These are phyloP conservation scores for Epirrita christyi DNA, from an alignment of 2,888 invertebrate species.

Conservation along the genomic window DNA sequence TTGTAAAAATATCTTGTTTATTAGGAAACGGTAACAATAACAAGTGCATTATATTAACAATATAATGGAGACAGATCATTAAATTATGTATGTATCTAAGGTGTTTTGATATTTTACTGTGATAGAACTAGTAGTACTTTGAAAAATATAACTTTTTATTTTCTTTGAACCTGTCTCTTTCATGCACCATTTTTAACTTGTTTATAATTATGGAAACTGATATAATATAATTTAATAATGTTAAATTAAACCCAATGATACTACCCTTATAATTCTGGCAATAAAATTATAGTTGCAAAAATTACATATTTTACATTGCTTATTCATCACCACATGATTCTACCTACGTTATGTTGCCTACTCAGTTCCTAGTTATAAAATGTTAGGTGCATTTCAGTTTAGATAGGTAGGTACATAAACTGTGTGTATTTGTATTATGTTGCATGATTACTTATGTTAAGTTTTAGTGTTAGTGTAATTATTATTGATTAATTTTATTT, in stretches of 20 bases:
- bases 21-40: not conserved
- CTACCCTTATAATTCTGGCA: no score
- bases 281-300: not conserved
- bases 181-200: slow-evolving; percentile 7
- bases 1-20: not conserved
- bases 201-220: not conserved
- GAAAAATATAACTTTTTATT: slow-evolving; percentile 35
- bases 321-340: slow-evolving; percentile 12
- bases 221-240: not conserved
- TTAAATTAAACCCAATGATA: not conserved
- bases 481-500: slow-evolving; percentile 8
- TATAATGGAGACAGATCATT: not conserved
- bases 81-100: slow-evolving; percentile 21
- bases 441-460: slow-evolving; percentile 35
- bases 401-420: slow-evolving; percentile 42
- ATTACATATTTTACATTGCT: not conserved
- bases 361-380: slow-evolving; percentile 72
- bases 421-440: slow-evolving; percentile 47
- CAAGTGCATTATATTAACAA: not conserved
- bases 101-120: slow-evolving; percentile 79
- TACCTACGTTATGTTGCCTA: slow-evolving; percentile 10
- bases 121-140: slow-evolving; percentile 78
- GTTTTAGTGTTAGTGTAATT: slow-evolving; percentile 11
- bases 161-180: slow-evolving; percentile 20
- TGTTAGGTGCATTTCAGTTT: slow-evolving; percentile 78